Conservation (phyloP, 2,888 invertebrate genomes). For the Sabatieria punctata region DNA sequence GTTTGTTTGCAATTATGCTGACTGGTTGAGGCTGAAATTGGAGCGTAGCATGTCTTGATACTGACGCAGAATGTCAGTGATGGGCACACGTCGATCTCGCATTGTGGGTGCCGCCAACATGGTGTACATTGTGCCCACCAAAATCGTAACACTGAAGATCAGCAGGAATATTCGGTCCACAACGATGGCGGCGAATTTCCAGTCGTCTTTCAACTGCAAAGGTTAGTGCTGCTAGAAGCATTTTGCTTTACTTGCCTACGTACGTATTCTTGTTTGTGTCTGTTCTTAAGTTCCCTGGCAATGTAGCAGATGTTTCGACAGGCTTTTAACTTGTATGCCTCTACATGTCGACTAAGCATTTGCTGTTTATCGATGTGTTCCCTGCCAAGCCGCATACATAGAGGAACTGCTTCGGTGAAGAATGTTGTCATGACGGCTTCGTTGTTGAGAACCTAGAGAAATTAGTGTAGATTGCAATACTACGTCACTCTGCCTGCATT, state of each 20-base stretch:
- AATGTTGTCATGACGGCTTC: too few relatives aligned
- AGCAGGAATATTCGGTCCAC: conserved; percentile 23
- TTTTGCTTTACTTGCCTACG: background rate
- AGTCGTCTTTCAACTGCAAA: conserved; percentile 23
- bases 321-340: conserved; percentile 12
- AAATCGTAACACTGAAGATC: conserved; percentile 17
- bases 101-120: conserved; percentile 21
- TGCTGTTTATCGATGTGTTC: too few relatives aligned
- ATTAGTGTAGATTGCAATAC: too few relatives aligned
- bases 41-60: too few relatives aligned
- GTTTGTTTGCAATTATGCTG: too few relatives aligned
- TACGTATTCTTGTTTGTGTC: conserved; percentile 20
- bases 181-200: conserved; percentile 25
- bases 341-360: background rate
- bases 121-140: conserved; percentile 16
- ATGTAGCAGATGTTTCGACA: conserved; percentile 25
- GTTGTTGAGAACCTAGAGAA: too few relatives aligned
- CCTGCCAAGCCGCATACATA: too few relatives aligned
- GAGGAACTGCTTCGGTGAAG: too few relatives aligned
- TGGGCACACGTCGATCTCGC: conserved; percentile 12
- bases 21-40: too few relatives aligned
- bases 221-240: background rate
- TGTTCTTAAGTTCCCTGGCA: conserved; percentile 17
- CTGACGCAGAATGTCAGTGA: too few relatives aligned
- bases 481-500: too few relatives aligned